Percentiles rank a stretch among this genome's conserved stretches.
Conservation (phyloP, 1,140 invertebrate species). For the silkworm (Bombyx mori) region ASM3026992v2 NC_085128.1:5409501-5410000, state of each 20-base stretch:
- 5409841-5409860: no score
- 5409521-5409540: not conserved
- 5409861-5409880: no score
- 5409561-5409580: constrained; percentile 84
- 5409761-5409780: no score
- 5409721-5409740: not conserved
- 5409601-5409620: constrained; percentile 83
- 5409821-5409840: no score
- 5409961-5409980: not conserved
- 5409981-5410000: not conserved
- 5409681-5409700: constrained; percentile 82
- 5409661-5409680: constrained; percentile 86
- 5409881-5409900: no score
- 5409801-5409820: no score
- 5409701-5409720: constrained; percentile 76
- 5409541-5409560: constrained; percentile 48
- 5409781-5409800: no score
- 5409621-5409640: constrained; percentile 84
- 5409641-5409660: constrained; percentile 83
- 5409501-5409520: not conserved
- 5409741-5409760: no score
- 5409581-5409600: constrained; percentile 77
- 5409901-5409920: no score
- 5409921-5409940: no score
- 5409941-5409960: no score